These are phyloP conservation scores for Petrolisthes cinctipes DNA, from an alignment of 2,888 invertebrate genomes.

Conservation along the genomic window DNA sequence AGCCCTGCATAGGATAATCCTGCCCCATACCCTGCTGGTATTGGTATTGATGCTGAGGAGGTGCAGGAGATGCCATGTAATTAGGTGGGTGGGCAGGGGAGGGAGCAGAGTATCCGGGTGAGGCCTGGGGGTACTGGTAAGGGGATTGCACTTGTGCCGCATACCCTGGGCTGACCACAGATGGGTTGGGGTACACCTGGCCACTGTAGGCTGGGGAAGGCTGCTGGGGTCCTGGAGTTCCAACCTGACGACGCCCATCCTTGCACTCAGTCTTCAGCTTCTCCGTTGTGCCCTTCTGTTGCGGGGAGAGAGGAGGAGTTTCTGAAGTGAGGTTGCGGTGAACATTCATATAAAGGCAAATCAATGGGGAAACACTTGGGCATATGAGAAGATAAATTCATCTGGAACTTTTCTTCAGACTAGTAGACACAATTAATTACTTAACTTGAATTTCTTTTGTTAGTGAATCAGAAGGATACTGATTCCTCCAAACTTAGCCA, in stretches of 20 bases:
- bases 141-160: constrained; percentile 61
- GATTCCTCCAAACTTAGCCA: too few species aligned
- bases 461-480: too few species aligned
- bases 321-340: not conserved
- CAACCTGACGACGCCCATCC: constrained; percentile 53
- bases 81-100: constrained; percentile 56
- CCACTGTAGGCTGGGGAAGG: constrained; percentile 63
- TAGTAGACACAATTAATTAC: too few species aligned
- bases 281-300: constrained; percentile 63
- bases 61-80: constrained; percentile 52
- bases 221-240: constrained; percentile 57
- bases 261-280: constrained; percentile 46
- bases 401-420: too few species aligned
- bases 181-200: constrained; percentile 60
- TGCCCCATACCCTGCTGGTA: constrained; percentile 28
- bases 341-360: not conserved
- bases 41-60: constrained; percentile 59
- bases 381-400: too few species aligned
- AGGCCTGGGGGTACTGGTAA: constrained; percentile 60
- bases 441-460: too few species aligned
- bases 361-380: not conserved
- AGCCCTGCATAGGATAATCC: constrained; percentile 52
- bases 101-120: constrained; percentile 59
- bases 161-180: constrained; percentile 65
- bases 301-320: not conserved